Evolutionary conservation across 1,140 invertebrate genomes (phyloP), one percentile per base, ranked within the genome.

Genomic region (Spodoptera litura): DNA sequence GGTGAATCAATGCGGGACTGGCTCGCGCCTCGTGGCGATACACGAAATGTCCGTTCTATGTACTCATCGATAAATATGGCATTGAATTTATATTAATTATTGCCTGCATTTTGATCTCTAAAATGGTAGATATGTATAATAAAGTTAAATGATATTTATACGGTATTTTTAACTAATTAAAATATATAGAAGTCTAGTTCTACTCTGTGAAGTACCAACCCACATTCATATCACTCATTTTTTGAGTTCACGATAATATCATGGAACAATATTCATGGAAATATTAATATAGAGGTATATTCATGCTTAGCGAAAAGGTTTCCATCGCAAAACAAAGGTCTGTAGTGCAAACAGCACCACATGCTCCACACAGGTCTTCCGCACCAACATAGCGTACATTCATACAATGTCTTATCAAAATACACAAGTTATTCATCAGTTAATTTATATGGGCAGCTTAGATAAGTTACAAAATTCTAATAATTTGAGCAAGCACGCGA

Each of bases 401-500:
- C 11, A 62, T 12, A 44, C 25, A 3, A 20, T 5, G 20, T 35
- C 31, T 31, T 52, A 52, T 68, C 15, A 38, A 61, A 38, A 55
- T 62, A 64, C 58, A 72, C 51, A 64, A 62, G 44, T 62, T 62
- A 52, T 62, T 53, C 58, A 75, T 53, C 35, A 49, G 11, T 58
- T 59, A 75, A 75, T 61, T 75, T 75, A 75, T 62, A 25, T 68
- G 38, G 44, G 25, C 58, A 52, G n/a, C 15, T 20, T 15, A 52
- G 44, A 52, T 11, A 52, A 62, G 27, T 62, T 75, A 75, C 56
- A 75, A 75, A 75, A 62, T 75, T 75, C 59, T 62, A 53, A 75
- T 64, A 64, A 64, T 75, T 64, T 64, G 44, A 64, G 58, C 11
- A 13, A 75, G 59, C 73, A 75, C 73, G 73, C 73, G 73, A 75